These are phyloP conservation scores for Dinomys branickii DNA, from an alignment of 2,113 vertebrate genomes.

Conservation along the genomic window DNA sequence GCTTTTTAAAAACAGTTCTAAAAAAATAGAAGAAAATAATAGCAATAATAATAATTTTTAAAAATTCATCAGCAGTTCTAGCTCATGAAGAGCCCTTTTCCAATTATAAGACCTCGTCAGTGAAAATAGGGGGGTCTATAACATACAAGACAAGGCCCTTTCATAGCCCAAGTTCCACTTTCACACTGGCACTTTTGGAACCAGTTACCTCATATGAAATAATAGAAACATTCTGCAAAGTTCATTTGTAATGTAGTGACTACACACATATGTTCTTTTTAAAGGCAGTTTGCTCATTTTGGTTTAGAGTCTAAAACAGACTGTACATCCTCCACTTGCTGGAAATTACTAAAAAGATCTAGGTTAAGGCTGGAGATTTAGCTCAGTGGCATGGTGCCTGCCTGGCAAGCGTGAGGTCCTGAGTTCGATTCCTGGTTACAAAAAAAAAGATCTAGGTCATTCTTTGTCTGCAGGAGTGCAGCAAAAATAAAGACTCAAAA, in stretches of 20 bases:
- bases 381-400: too few species aligned
- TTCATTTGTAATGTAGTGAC: not conserved
- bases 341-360: not conserved
- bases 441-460: not conserved
- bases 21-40: too few species aligned
- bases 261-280: not conserved
- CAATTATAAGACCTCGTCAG: not conserved
- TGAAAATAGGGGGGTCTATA: not conserved
- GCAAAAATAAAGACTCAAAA: not conserved
- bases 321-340: not conserved
- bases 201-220: not conserved
- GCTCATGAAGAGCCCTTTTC: not conserved
- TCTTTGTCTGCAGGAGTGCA: not conserved
- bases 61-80: not conserved
- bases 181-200: not conserved
- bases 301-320: not conserved
- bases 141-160: not conserved
- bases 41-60: too few species aligned
- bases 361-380: too few species aligned
- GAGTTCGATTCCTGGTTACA: too few species aligned
- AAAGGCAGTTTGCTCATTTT: conserved; percentile 2
- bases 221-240: not conserved
- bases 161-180: not conserved
- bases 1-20: too few species aligned
- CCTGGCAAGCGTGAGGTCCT: too few species aligned